phyloP scores from a whole-genome alignment of 2,797 vertebrate species.

The Gymnoscopelus microlampas region DNA sequence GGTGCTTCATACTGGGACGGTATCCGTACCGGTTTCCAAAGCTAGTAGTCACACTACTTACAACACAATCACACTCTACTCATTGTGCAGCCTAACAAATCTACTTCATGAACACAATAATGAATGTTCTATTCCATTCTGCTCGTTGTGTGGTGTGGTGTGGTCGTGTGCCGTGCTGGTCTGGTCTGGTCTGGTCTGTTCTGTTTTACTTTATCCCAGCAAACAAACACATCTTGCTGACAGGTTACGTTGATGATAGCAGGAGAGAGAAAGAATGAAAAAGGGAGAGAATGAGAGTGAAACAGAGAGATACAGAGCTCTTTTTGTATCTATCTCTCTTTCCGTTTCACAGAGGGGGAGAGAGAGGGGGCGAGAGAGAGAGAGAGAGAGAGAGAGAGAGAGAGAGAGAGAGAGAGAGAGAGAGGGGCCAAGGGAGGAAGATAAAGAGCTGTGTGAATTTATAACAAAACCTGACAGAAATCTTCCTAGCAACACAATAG shows the following conservation, averaged over 20 bases:
- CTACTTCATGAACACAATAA: neutral
- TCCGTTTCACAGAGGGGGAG: conserved; percentile 12
- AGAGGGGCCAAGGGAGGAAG: neutral
- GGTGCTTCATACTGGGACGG: no score
- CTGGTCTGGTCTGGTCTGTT: conserved; percentile 44
- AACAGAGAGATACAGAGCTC: neutral
- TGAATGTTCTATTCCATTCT: conserved; percentile 25
- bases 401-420: neutral
- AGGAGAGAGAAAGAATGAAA: conserved; percentile 25
- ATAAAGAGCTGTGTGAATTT: conserved; percentile 21
- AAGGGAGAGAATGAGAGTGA: neutral
- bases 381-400: neutral
- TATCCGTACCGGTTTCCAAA: conserved; percentile 1
- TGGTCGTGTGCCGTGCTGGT: conserved; percentile 24
- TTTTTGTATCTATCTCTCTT: no score
- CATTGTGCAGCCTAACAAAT: neutral
- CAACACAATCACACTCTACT: neutral
- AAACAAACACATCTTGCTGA: conserved; percentile 28
- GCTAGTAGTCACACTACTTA: no score
- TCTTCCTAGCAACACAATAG: conserved; percentile 46
- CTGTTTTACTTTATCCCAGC: conserved; percentile 35
- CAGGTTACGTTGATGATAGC: conserved; percentile 65
- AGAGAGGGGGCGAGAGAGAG: conserved; percentile 4
- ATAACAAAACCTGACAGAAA: conserved; percentile 57
- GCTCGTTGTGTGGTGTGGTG: conserved; percentile 3